Evolutionary conservation across 2,113 vertebrate genomes (phyloP), one percentile per base, ranked within the genome.

Genomic region (Psophia crepitans): DNA sequence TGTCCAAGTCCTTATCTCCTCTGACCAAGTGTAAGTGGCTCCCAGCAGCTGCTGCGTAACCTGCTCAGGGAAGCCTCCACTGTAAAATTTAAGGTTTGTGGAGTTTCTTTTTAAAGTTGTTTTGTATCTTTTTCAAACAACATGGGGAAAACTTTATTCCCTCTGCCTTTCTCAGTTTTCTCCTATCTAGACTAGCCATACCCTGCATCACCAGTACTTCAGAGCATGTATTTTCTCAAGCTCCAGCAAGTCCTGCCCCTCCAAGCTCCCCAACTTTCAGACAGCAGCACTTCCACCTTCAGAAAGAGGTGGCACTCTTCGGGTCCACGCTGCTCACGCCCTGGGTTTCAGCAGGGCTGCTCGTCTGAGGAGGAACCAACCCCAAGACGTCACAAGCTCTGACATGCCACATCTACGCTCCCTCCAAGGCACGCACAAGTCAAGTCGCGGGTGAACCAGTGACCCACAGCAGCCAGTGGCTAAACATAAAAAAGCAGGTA

Each of bases 361-460:
- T 54, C 4, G 27, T 16, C 44, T 22, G 46, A 60, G 75, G 43
- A 58, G 22, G 60, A 73, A 44, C 30, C 51, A 35, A 14, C 63
- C 44, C 78, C 39, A 28, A 39, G 54, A 11, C 32, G 9, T 15
- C 5, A 32, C 3, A 17, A 56, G 56, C 26, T 30, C 39, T 4
- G 28, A 26, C 9, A 12, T 2, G 15, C 23, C 39, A 26, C 1
- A 0, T 9, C 8, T 4, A 11, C 1, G 9, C 10, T 49, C 41
- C 75, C 61, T 54, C 43, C 48, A 35, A 78, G 51, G 19, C 24
- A 30, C 5, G 0, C 32, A 66, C 63, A 35, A 14, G n/a, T 26
- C 8, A 46, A 46, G 22, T 2, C n/a, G 44, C 4, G 1, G 57
- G 41, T 32, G n/a, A 66, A 70, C 57, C 4, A 1, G 9, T 30